These are phyloP conservation scores for Zelleria hepariella DNA, from an alignment of 2,888 invertebrate genomes.

Conservation along the genomic window DNA sequence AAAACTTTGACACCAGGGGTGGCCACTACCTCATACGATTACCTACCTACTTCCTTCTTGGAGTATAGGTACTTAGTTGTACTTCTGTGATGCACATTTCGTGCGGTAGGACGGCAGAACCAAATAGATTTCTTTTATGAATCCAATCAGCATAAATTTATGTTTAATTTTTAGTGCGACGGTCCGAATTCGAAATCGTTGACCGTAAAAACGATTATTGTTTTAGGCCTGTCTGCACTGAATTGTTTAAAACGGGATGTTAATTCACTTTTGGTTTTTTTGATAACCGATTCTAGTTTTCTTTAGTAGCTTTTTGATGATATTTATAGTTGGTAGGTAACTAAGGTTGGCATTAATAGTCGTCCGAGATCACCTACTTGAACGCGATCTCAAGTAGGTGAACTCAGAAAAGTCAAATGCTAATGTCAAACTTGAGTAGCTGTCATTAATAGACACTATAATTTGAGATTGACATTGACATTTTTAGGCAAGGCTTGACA, in stretches of 20 bases:
- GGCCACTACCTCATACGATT: too few species aligned
- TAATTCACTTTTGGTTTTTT: not conserved
- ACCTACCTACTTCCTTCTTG: too few species aligned
- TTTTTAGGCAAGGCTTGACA: too few species aligned
- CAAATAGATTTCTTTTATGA: slow-evolving; percentile 62
- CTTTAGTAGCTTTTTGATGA: not conserved
- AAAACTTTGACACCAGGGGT: too few species aligned
- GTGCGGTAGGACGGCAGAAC: not conserved
- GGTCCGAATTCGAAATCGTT: slow-evolving; percentile 37
- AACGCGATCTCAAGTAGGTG: too few species aligned
- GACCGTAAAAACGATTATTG: slow-evolving; percentile 34
- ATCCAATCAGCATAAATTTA: slow-evolving; percentile 70
- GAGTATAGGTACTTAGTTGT: not conserved
- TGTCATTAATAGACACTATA: too few species aligned
- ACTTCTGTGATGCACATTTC: not conserved
- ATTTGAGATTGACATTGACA: too few species aligned
- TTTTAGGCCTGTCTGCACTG: slow-evolving; percentile 22
- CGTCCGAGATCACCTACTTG: too few species aligned
- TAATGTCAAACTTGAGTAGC: too few species aligned
- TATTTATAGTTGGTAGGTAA: too few species aligned
- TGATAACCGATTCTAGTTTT: not conserved
- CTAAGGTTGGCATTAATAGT: too few species aligned
- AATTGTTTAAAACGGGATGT: not conserved
- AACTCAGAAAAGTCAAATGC: too few species aligned
- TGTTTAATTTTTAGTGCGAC: slow-evolving; percentile 56